Percentiles rank a stretch among this genome's conserved stretches.
These are phyloP conservation scores for Anodontia alba DNA, from an alignment of 2,888 invertebrate species.

Conservation along the genomic window DNA sequence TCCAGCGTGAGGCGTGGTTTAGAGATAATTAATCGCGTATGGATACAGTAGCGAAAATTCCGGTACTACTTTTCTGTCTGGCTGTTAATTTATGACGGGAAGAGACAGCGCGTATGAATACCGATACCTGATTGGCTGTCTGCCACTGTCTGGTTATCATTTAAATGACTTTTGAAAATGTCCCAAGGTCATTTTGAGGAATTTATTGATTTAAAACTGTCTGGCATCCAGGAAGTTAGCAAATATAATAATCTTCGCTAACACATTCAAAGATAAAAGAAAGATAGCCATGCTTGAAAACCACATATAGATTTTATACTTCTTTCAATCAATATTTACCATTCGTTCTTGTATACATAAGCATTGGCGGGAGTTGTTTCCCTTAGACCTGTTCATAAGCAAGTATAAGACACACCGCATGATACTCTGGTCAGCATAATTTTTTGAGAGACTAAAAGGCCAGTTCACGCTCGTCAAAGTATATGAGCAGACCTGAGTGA, in stretches of 20 bases:
- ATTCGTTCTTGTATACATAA: too few relatives aligned
- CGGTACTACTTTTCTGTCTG: constrained; percentile 10
- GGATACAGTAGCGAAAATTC: not conserved
- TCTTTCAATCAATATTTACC: too few relatives aligned
- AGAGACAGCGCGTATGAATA: not conserved
- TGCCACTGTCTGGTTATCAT: constrained; percentile 13
- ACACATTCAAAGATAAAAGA: not conserved
- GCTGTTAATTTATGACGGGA: constrained; percentile 12
- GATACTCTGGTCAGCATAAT: too few relatives aligned
- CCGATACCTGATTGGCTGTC: not conserved
- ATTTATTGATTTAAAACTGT: constrained; percentile 14
- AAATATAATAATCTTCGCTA: not conserved
- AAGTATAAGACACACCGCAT: too few relatives aligned
- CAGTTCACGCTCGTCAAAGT: too few relatives aligned
- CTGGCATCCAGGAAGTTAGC: not conserved
- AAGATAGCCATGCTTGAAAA: too few relatives aligned
- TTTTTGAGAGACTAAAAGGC: too few relatives aligned
- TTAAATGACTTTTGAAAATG: constrained; percentile 7
- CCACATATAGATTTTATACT: too few relatives aligned
- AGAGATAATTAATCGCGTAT: constrained; percentile 1
- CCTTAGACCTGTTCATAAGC: not conserved
- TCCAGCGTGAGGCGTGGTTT: constrained; percentile 6
- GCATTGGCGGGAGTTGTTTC: not conserved
- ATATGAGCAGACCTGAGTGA: too few relatives aligned
- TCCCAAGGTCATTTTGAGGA: constrained; percentile 12